Evolutionary conservation across 2,797 vertebrate genomes (phyloP).

Genomic region (Myotis findleyi): DNA sequence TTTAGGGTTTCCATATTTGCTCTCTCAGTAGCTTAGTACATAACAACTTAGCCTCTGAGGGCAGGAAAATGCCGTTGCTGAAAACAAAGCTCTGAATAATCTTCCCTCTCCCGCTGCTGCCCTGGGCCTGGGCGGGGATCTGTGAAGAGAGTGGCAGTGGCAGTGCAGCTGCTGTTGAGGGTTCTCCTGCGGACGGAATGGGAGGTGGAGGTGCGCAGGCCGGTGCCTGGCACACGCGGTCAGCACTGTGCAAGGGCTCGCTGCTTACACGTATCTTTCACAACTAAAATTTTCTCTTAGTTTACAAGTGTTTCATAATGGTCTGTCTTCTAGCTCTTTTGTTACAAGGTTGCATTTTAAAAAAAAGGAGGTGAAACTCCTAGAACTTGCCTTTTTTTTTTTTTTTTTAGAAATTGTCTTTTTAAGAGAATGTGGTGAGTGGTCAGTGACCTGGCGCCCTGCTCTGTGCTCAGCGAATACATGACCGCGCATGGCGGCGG

Average conservation of each 20-base stretch:
- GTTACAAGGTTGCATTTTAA: background rate
- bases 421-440: background rate
- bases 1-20: background rate
- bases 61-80: background rate
- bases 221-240: background rate
- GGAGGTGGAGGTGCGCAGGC: background rate
- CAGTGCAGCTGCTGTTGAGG: background rate
- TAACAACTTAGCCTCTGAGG: background rate
- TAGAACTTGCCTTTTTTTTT: background rate
- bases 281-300: background rate
- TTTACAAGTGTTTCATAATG: slow-evolving; percentile 25
- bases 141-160: background rate
- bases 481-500: background rate
- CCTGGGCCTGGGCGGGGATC: background rate
- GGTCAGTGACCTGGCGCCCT: background rate
- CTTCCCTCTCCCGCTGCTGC: background rate
- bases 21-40: background rate
- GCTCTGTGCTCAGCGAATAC: background rate
- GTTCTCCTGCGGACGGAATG: background rate
- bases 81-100: background rate
- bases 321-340: background rate
- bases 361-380: background rate
- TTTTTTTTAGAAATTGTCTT: background rate
- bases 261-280: background rate
- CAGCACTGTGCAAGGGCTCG: background rate